Evolutionary conservation across 1,140 invertebrate species (phyloP), one percentile per base, ranked within the genome.

Genomic region (Vanessa atalanta): DNA sequence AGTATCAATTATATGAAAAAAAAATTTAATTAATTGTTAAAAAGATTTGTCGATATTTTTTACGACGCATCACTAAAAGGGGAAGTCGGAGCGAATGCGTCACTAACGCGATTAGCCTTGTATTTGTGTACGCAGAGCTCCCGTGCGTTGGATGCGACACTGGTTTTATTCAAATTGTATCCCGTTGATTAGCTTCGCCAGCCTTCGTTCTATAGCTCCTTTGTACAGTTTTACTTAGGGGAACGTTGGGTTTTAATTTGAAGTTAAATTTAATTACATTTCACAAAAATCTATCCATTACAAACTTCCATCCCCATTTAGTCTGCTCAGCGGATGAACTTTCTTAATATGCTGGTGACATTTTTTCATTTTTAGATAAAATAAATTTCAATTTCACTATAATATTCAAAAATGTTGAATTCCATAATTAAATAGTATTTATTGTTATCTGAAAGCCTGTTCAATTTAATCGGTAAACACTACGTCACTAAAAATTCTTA

Each of bases 81-180:
- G 65, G 69, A 70, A 63, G 16, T 48, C 16, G 51, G 70, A 53
- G 65, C 65, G 60, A 60, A 60, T 78, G 72, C 72, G 76, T 73
- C 79, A 84, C 82, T 85, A 83, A 72, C 65, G 72, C 76, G 82
- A 87, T 87, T 85, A 83, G 72, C 79, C 55, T 60, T 80, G 78
- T 81, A 79, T 79, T 78, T 79, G 76, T 75, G 77, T 80, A 77
- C 73, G 80, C 78, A 78, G 60, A 65, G 70, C 74, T 79, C 78
- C 74, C 67, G 60, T 65, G 16, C 13, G 57, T 26, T 26, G 53
- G 57, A 65, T 57, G 63, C 72, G 64, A 73, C 79, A 74, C 76
- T 81, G 78, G 72, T 76, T 85, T 79, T 71, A 77, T 79, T 79
- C 78, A 73, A 77, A 82, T 85, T 85, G 83, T 79, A 53, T 71